phyloP scores from a whole-genome alignment of 2,113 vertebrate species.

The Tragelaphus imberbis region DNA sequence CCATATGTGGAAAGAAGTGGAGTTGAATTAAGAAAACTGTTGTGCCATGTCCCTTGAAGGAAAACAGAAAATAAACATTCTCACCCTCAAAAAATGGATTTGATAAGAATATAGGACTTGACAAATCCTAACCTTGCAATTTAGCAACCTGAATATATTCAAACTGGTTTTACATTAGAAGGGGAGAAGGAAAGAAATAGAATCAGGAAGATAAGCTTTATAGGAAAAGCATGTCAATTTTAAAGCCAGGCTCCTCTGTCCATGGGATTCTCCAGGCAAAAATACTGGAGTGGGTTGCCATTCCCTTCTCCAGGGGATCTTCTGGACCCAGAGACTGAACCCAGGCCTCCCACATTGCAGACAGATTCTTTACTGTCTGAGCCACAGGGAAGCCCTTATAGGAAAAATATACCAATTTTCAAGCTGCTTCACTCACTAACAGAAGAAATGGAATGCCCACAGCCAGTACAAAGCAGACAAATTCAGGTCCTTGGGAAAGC shows the following conservation, averaged over 20 bases:
- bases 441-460: not conserved
- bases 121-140: slow-evolving; percentile 17
- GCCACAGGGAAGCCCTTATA: not conserved
- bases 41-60: not conserved
- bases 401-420: slow-evolving; percentile 7
- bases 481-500: not conserved
- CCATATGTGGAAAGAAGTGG: not conserved
- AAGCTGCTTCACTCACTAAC: not conserved
- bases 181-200: not conserved
- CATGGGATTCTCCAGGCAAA: not conserved
- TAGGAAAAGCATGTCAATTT: slow-evolving; percentile 12
- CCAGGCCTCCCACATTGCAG: not conserved
- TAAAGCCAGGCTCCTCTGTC: not conserved
- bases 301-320: not conserved
- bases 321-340: not conserved
- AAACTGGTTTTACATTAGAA: not conserved
- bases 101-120: not conserved
- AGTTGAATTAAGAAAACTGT: not conserved
- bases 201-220: not conserved
- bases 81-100: not conserved
- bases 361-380: not conserved
- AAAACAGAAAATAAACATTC: slow-evolving; percentile 13
- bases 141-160: not conserved
- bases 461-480: not conserved
- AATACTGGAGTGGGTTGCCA: not conserved